Base-by-base conservation (phyloP, 1,140 invertebrate genomes). In the Nixonia krombeini region DNA sequence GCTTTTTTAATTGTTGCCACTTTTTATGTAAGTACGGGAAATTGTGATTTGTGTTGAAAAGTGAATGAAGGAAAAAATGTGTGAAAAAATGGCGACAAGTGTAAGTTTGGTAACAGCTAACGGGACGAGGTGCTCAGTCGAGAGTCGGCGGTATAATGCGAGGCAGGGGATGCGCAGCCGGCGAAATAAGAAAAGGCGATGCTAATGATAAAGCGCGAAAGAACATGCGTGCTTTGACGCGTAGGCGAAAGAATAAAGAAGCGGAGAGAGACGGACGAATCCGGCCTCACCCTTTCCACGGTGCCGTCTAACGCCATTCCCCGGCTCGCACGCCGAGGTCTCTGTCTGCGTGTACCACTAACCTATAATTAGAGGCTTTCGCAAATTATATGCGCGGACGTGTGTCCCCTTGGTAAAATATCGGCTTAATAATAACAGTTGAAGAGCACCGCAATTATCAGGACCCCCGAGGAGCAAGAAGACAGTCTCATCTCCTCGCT, bases 391-490 rank as follows among this genome's bases (percentile, higher is more conserved):
- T 82, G 82, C 82, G 76, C 79, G 78, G 81, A 81, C 79, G 73
- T 81, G 82, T 84, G 82, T 84, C 81, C 81, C 76, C 80, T 84
- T 72, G 80, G 81, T 83, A 82, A 84, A 84, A 84, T 83, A 81
- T 84, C 81, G 82, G 81, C 78, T 84, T 84, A 84, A 84, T 84
- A 84, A 84, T 84, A 84, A 84, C 80, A 81, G 81, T 84, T 82
- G 78, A 78, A 82, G 79, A 78, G 82, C 78, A 82, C 80, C 64
- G 78, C 80, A 84, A 84, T 84, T 84, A 84, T 84, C 75, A 82
- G 78, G 73, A 76, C 75, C 75, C 73, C 74, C 55, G 72, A 78
- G 75, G 72, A 78, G 75, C 70, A 66, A 73, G 73, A 73, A 75
- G 52, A 75, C 47, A 23, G 47, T 58, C 62, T 45, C 42, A 12